phyloP scores from a whole-genome alignment of 1,140 invertebrate species.

The Anastatus disparis region DNA sequence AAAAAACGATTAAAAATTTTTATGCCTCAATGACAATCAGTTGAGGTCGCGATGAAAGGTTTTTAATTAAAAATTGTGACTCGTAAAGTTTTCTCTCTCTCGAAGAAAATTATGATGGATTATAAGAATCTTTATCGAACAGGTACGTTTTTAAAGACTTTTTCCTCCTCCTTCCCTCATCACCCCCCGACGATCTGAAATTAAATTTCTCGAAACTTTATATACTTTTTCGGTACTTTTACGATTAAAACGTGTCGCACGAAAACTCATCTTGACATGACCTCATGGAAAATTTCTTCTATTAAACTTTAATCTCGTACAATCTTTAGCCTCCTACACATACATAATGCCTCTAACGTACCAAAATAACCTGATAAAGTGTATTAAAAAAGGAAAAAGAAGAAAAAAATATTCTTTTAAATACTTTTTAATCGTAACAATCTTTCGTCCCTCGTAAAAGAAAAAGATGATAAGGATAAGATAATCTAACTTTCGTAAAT shows the following conservation, averaged over 20 bases:
- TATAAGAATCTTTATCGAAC: neutral
- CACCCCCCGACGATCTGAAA: neutral
- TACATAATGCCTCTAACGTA: too few species aligned
- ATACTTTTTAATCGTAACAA: too few species aligned
- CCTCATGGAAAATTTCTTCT: neutral
- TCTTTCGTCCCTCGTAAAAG: too few species aligned
- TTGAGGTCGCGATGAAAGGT: neutral
- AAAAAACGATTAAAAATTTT: too few species aligned
- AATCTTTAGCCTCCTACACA: neutral
- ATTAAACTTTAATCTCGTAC: neutral
- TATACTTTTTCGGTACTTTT: slow-evolving; percentile 8
- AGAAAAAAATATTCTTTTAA: too few species aligned
- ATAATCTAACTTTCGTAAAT: neutral
- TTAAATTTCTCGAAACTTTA: neutral
- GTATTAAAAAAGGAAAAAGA: too few species aligned
- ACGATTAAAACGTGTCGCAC: neutral
- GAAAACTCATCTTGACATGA: neutral
- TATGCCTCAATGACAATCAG: too few species aligned
- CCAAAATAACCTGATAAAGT: too few species aligned
- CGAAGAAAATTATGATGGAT: neutral
- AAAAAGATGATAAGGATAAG: too few species aligned
- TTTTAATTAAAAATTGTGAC: neutral
- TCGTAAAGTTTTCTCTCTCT: neutral
- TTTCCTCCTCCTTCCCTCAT: too few species aligned
- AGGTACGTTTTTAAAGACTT: too few species aligned